Evolutionary conservation across 2,113 vertebrate genomes (phyloP), one percentile per base, ranked within the genome.

Genomic region (Podarcis cretensis): DNA sequence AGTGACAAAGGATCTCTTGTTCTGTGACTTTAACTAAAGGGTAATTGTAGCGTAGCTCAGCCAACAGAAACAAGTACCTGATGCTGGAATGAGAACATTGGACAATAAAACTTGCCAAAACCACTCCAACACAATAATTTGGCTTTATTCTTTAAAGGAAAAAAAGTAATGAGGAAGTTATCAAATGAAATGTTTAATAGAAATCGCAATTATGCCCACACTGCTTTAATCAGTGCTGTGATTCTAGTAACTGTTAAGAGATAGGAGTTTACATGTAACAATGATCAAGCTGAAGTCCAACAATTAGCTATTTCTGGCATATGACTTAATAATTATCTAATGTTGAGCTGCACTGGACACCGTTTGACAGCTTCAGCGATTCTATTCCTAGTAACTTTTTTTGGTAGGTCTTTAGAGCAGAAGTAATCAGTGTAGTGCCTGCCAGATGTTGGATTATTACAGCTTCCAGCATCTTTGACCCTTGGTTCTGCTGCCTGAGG

Each of bases 1-100:
- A 94, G 89, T 91, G 93, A 97, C 96, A 97, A 97, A 96, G 92
- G 89, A 74, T 94, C 54, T 73, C 90, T 95, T 96, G 95, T 95
- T 96, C 89, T 84, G 66, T 94, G 94, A 94, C 90, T 90, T 94
- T 95, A 89, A 95, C 95, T 87, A 92, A 90, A 93, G 92, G 89
- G 95, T 93, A 96, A 93, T 89, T 91, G 86, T 83, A 90, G 86
- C 90, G 92, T 79, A 91, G 83, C 89, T 91, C 93, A 95, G 88
- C 84, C 91, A 95, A 87, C 73, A 89, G 84, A 92, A 96, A 94
- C 87, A 95, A 95, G 93, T 94, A 94, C 83, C 91, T 94, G 90
- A 90, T 85, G 79, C 83, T 88, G 88, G 89, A 89, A 91, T 68
- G 81, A n/a, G 87, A 74, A 25, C 73, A n/a, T 40, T 90, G 89